Percentiles rank a stretch among this genome's conserved stretches.
Evolutionary conservation across 2,888 invertebrate species (phyloP).

Genomic region (Chymomyza fuscimana): DNA sequence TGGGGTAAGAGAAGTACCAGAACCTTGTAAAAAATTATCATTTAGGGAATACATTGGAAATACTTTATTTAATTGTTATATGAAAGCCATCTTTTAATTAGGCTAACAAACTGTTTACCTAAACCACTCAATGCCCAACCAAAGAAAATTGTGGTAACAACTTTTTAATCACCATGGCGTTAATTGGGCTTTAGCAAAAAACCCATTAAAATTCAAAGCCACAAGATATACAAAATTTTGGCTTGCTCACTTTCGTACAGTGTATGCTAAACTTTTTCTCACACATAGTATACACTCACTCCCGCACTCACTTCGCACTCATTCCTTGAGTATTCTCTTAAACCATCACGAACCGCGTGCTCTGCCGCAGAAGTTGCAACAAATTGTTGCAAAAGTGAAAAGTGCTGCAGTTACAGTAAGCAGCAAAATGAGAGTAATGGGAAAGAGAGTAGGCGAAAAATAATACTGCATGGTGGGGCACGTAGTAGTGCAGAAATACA

Average conservation of each 20-base stretch:
- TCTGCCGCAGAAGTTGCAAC: slow-evolving; percentile 32
- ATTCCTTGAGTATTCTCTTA: not conserved
- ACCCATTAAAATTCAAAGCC: slow-evolving; percentile 54
- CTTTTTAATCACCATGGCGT: slow-evolving; percentile 23
- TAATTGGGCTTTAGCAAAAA: slow-evolving; percentile 64
- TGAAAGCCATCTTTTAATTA: no score
- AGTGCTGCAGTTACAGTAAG: slow-evolving; percentile 3
- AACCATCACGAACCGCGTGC: not conserved
- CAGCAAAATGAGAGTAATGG: slow-evolving; percentile 39
- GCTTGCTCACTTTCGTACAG: slow-evolving; percentile 5
- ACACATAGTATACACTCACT: not conserved
- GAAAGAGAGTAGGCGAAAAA: slow-evolving; percentile 54
- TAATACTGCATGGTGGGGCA: slow-evolving; percentile 19
- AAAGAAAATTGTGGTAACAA: slow-evolving; percentile 28
- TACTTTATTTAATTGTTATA: no score
- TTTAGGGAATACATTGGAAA: no score
- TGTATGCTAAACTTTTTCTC: slow-evolving; percentile 7
- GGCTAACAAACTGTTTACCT: no score
- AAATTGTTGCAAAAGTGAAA: slow-evolving; percentile 21
- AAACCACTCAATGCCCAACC: not conserved
- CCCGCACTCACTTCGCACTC: not conserved
- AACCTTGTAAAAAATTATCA: no score
- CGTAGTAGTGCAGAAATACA: no score
- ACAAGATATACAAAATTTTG: slow-evolving; percentile 6
- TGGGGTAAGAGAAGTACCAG: no score